Base-by-base conservation (phyloP, 2,888 invertebrate species). In the Zonitis immaculata region DNA sequence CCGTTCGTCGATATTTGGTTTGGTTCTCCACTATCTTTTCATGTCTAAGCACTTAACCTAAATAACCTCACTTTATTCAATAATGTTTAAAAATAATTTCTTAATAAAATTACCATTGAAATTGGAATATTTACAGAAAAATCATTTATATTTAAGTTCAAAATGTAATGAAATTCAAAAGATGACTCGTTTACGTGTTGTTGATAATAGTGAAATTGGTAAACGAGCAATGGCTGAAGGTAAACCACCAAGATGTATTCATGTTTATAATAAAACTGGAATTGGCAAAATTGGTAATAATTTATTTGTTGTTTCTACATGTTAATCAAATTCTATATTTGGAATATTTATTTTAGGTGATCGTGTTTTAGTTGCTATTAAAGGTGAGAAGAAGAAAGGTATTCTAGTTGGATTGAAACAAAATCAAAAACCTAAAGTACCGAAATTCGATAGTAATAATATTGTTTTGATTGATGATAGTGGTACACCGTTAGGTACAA, bases 151-250 rank as follows among this genome's bases (percentile, higher is more conserved):
- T 67, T 83, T 84, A 8, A 81, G 86, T 0, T 62, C 80, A 5
- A 70, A 76, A 49, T 75, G 80, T 60, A 81, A 77, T 68, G 86
- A 91, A 76, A 87, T 92, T 44, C 82, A 84, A 35, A 84, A 87
- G 70, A 68, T 92, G 61, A 83, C 91, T 1, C 80, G 93, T 45
- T 77, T 97, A 12, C 80, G 95, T 66, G 95, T 97, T 6, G 98
- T 99, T 2, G 99, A 99, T 76, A 99, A 99, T 76, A 95, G 95
- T 50, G 88, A 89, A 62, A 85, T 99, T 55, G 99, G 98, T 28
- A 95, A 92, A 73, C 84, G 89, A 71, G 96, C 97, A 1, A 95
- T 95, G 89, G 84, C 89, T 1, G 91, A 94, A 72, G 97, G 97
- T 44, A 91, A 89, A 76, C 94, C 96, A 9, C 95, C 97, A 0